Evolutionary conservation across 37 sponge, comb jelly and placozoan genomes (phyloP).

Genomic region (Beroe ovata): DNA sequence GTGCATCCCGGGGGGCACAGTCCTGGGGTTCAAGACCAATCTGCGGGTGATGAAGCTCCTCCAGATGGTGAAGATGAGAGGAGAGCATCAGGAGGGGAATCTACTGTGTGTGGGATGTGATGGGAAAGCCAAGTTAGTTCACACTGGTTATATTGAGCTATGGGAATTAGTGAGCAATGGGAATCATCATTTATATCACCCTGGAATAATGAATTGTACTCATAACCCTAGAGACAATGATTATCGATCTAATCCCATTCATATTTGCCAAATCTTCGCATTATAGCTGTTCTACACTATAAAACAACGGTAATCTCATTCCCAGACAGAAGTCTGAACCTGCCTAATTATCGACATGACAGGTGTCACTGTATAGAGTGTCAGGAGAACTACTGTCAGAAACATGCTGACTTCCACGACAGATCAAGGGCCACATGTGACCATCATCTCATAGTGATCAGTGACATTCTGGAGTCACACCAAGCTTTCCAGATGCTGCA

Average conservation of each 20-base stretch:
- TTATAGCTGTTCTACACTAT: too few species aligned
- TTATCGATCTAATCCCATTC: too few species aligned
- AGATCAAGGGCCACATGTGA: constrained; percentile 56
- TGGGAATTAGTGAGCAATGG: too few species aligned
- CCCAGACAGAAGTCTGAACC: too few species aligned
- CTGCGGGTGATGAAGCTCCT: constrained; percentile 53
- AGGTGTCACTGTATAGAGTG: constrained; percentile 60
- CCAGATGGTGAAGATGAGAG: constrained; percentile 59
- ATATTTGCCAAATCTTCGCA: too few species aligned
- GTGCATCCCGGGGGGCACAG: constrained; percentile 52
- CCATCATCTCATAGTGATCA: constrained; percentile 33
- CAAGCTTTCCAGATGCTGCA: constrained; percentile 67
- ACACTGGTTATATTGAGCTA: background rate
- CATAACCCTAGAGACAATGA: too few species aligned
- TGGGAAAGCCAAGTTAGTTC: constrained; percentile 1
- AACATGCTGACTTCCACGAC: constrained; percentile 63
- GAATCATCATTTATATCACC: too few species aligned
- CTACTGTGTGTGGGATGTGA: constrained; percentile 40
- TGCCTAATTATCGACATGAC: too few species aligned
- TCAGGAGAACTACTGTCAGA: constrained; percentile 67
- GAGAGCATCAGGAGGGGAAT: constrained; percentile 37
- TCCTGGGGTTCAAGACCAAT: constrained; percentile 67
- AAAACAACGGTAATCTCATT: too few species aligned
- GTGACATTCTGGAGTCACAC: constrained; percentile 57
- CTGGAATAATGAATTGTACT: too few species aligned